Evolutionary conservation across 2,888 invertebrate genomes (phyloP), one percentile per base, ranked within the genome.

Genomic region (Apodemia hepburni): DNA sequence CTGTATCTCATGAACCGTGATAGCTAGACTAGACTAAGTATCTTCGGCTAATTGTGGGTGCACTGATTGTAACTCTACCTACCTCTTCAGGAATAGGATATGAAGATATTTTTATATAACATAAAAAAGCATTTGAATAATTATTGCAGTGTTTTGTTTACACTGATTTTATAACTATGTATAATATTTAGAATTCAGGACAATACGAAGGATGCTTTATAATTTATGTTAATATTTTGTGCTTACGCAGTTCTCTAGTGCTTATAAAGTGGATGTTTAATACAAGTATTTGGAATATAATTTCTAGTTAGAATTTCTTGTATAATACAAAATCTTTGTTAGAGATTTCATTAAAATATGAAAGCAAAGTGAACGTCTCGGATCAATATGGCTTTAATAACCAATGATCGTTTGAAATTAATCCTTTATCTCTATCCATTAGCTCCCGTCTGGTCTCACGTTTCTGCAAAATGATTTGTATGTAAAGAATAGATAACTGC

Each of bases 351-450:
- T 76, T 75, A 77, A 75, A 75, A 71, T 74, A 71, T 74, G 73
- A 72, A 67, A 69, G 66, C 66, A 64, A 68, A 67, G 66, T 68
- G 66, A 74, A 71, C 71, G 69, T 69, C 70, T 74, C 71, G 68
- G 71, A 73, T 70, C 71, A 78, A 78, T 78, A 80, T 77, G 78
- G 72, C 75, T 78, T 74, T 66, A 74, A 76, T 76, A 76, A 78
- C 77, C 69, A 78, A 78, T 79, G 70, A 73, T 69, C 72, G 70
- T 70, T 69, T 78, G 75, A 75, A 79, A 85, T 81, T 79, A 81
- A 82, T 80, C 75, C 73, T 73, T 73, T 74, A 74, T 75, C 72
- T 74, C 66, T 70, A 71, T 74, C 75, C 76, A 81, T 83, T 79
- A 80, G 42, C 27, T 59, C 22, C 27, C 54, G 54, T 54, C 54